Percentiles rank a stretch among this genome's conserved stretches.
Conservation (phyloP, 1,140 invertebrate species). For the Antheraea pernyi region DNA sequence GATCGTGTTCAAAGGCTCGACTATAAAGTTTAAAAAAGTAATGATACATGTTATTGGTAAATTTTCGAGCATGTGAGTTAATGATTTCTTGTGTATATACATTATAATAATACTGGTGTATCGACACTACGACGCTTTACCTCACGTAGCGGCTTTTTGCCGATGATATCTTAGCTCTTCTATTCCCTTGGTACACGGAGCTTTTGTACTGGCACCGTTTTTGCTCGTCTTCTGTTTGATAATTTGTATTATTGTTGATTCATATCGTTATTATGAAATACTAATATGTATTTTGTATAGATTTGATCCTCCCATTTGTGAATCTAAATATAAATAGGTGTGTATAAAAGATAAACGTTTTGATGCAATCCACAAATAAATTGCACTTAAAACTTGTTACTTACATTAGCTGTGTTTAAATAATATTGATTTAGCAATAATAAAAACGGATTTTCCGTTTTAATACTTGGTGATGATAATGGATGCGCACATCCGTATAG, state of each 20-base stretch:
- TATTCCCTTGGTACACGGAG: conserved; percentile 31
- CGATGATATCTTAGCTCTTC: conserved; percentile 33
- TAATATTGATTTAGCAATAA: too few relatives aligned
- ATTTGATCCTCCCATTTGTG: neutral
- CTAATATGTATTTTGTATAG: neutral
- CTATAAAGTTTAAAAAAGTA: too few relatives aligned
- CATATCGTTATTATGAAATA: neutral
- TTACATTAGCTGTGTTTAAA: too few relatives aligned
- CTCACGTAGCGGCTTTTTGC: conserved; percentile 29
- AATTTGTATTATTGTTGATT: neutral
- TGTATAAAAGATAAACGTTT: neutral
- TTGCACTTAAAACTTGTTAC: too few relatives aligned
- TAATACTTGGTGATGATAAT: too few relatives aligned
- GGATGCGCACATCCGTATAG: too few relatives aligned
- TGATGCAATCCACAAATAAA: too few relatives aligned
- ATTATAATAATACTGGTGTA: neutral
- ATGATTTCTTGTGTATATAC: too few relatives aligned
- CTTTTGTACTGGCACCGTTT: conserved; percentile 19
- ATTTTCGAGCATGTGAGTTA: too few relatives aligned
- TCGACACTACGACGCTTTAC: neutral
- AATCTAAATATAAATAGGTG: neutral
- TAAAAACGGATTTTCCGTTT: too few relatives aligned
- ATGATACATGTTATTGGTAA: too few relatives aligned
- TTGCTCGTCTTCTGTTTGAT: conserved; percentile 7
- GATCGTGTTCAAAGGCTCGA: too few relatives aligned